These are phyloP conservation scores for Sanderia malayensis DNA, from an alignment of 30 jellyfish, hydroid and myxozoan species.

Conservation along the genomic window DNA sequence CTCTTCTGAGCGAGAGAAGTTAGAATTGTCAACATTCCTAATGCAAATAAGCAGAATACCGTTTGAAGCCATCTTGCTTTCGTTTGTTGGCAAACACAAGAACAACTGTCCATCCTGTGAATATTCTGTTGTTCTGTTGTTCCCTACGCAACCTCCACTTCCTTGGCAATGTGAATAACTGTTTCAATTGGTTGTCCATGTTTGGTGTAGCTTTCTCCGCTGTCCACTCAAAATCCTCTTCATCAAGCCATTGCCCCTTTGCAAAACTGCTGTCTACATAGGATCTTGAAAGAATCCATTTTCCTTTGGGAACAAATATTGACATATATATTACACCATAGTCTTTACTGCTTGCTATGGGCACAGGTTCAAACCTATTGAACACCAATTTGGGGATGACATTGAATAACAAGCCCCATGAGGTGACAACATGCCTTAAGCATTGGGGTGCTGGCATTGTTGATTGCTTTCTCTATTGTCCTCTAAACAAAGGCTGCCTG, in stretches of 20 bases:
- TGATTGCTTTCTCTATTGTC: too few relatives aligned
- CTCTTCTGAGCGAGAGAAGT: too few relatives aligned
- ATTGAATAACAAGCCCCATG: too few relatives aligned
- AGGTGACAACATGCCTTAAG: too few relatives aligned
- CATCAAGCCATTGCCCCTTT: conserved; percentile 64
- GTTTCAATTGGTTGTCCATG: conserved; percentile 4
- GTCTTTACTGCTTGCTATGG: too few relatives aligned
- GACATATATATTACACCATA: too few relatives aligned
- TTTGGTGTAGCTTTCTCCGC: conserved; percentile 4
- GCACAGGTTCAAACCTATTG: too few relatives aligned
- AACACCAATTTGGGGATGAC: too few relatives aligned
- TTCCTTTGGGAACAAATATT: conserved; percentile 39
- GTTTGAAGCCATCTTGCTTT: conserved; percentile 44
- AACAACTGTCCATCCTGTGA: conserved; percentile 52
- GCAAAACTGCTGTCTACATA: conserved; percentile 54
- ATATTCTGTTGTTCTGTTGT: conserved; percentile 22
- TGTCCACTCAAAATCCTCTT: conserved; percentile 57
- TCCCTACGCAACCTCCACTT: conserved; percentile 35
- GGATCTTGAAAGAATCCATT: conserved; percentile 44
- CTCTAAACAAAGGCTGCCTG: too few relatives aligned
- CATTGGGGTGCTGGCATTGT: too few relatives aligned
- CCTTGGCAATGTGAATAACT: conserved; percentile 47
- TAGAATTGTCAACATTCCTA: too few relatives aligned
- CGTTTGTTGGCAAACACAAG: conserved; percentile 12
- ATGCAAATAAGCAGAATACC: too few relatives aligned